Evolutionary conservation across 2,888 invertebrate genomes (phyloP).

Genomic region (Maniola hyperantus): DNA sequence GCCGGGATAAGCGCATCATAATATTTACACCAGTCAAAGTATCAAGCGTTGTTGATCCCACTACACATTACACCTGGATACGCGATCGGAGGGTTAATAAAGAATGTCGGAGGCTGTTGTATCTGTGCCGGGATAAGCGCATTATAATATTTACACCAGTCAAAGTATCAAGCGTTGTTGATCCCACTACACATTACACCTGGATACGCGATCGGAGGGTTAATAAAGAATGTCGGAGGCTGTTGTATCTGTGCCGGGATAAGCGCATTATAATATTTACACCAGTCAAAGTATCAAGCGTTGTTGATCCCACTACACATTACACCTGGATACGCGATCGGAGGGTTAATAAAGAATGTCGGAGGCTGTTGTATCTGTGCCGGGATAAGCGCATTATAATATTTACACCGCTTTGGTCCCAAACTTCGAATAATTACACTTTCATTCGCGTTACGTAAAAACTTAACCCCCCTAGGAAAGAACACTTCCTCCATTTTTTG

Average conservation of each 20-base stretch:
- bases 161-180: no score
- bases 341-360: constrained; percentile 66
- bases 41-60: background rate
- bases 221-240: constrained; percentile 60
- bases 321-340: constrained; percentile 59
- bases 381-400: constrained; percentile 39
- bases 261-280: constrained; percentile 39
- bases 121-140: constrained; percentile 42
- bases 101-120: constrained; percentile 55
- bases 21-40: constrained; percentile 37
- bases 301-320: constrained; percentile 38
- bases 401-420: constrained; percentile 27
- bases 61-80: constrained; percentile 57
- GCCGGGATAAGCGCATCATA: constrained; percentile 40
- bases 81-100: constrained; percentile 61
- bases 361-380: constrained; percentile 47
- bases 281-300: constrained; percentile 53
- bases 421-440: background rate
- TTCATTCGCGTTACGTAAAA: background rate
- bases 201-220: constrained; percentile 58
- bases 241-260: constrained; percentile 47
- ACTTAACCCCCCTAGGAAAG: no score
- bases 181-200: constrained; percentile 51
- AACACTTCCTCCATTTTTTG: background rate
- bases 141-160: constrained; percentile 40